Base-by-base conservation (phyloP, 2,888 invertebrate genomes). In the Xanthorhoe designata region DNA sequence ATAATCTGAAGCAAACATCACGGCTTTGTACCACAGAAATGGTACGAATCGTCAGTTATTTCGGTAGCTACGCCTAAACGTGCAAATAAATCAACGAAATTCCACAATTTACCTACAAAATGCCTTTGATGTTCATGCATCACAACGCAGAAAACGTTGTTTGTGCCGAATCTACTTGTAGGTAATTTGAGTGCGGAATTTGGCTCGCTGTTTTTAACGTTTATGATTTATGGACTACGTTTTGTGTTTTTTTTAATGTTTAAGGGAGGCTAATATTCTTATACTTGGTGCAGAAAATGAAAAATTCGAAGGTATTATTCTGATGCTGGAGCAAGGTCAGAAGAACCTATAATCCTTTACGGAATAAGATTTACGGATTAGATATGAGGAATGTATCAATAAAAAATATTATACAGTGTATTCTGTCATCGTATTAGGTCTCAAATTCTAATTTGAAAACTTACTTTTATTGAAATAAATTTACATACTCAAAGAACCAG, bases 171-270 rank as follows among this genome's bases (percentile, higher is more conserved):
- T 70, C 49, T 69, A 53, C 61, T 60, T 61, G 38, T 54, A 18
- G 49, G 61, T 67, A 61, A 69, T 67, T 65, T 45, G 1, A 59
- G 60, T 47, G 66, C 49, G 58, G 61, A 57, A 56, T 57, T 64
- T 8, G 15, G 51, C 35, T 62, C 24, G 45, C 61, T 64, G 64
- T 66, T 68, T 61, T 66, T 62, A 68, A 68, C 64, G 62, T 68
- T 56, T 54, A 57, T 69, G 66, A 72, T 72, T 72, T 70, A 72
- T 67, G 63, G 32, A 51, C 55, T 50, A 19, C 51, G 47, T 60
- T 62, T 62, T 62, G 49, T 60, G 55, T 47, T 15, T 58, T 42
- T 24, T n/a, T 55, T 55, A 19, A 38, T 15, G 47, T 13, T 42
- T 29, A 24, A 50, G 18, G 18, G 52, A 52, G 32, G 51, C 51